Base-by-base conservation (phyloP, 2,113 vertebrate genomes). In the Zootoca vivipara region DNA sequence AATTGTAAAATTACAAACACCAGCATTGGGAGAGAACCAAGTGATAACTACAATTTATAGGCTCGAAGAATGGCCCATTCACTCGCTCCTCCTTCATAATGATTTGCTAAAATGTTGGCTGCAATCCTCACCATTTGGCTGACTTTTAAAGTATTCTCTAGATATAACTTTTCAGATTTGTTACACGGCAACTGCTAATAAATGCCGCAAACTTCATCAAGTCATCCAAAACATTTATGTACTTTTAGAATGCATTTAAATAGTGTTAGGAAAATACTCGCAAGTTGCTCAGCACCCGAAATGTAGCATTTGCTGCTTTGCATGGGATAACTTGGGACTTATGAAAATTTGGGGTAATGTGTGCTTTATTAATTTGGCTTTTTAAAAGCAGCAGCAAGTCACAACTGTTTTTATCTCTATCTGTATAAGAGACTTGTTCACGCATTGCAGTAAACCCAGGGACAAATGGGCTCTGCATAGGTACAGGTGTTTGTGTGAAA, bases 51-150 rank as follows among this genome's bases (percentile, higher is more conserved):
- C 1, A 56, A 26, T 85, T 90, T 85, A 80, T 52, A 28, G 30
- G 38, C 22, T 40, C 86, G 73, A 90, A 91, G 79, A 16, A 73
- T 38, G 1, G 1, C 38, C 2, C 3, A 74, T 93, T 74, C 67
- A 4, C 33, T n/a, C 1, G 30, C 10, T 16, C 30, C 24, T 52
- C 69, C 16, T 1, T 82, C 67, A 13, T 67, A 78, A 88, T 87
- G 8, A 56, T 12, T 89, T 91, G 30, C 30, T 74, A 33, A 83
- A 74, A 78, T 93, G 87, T 82, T 92, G 22, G 2, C 58, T 78
- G 64, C 65, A 86, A 72, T 0, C 2, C 28, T 89, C 65, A 28
- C 20, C 74, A 84, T 91, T 89, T 91, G 69, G 1, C 64, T 86
- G 30, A 86, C 70, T 88, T 89, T 78, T 88, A 24, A 52, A 78